These are phyloP conservation scores for Whitmania pigra DNA, from an alignment of 1,140 invertebrate species.

Conservation along the genomic window DNA sequence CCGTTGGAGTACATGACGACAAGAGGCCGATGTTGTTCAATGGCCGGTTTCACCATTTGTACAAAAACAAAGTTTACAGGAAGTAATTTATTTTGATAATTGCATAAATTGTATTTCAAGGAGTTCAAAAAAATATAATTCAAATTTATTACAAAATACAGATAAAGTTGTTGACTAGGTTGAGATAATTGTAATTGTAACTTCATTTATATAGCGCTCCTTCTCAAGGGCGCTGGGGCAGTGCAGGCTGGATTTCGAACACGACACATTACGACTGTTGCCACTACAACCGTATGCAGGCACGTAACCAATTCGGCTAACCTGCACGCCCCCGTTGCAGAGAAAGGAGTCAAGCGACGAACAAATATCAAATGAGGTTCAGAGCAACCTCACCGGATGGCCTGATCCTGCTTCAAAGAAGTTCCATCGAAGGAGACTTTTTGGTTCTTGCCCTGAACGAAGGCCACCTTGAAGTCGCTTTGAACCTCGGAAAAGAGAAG, in stretches of 20 bases:
- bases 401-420: slow-evolving; percentile 56
- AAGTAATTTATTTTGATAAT: slow-evolving; percentile 41
- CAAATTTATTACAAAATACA: too few species aligned
- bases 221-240: too few species aligned
- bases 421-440: slow-evolving; percentile 49
- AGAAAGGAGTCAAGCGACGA: slow-evolving; percentile 50
- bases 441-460: slow-evolving; percentile 51
- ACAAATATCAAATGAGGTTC: slow-evolving; percentile 59
- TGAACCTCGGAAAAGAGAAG: slow-evolving; percentile 52
- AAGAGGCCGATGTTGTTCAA: slow-evolving; percentile 51
- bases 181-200: slow-evolving; percentile 13
- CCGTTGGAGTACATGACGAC: slow-evolving; percentile 43
- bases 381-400: slow-evolving; percentile 54
- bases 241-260: too few species aligned
- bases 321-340: too few species aligned
- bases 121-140: too few species aligned
- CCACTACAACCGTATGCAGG: too few species aligned
- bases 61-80: slow-evolving; percentile 49
- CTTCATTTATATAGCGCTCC: too few species aligned
- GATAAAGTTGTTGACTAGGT: slow-evolving; percentile 23
- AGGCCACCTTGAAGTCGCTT: slow-evolving; percentile 52
- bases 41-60: slow-evolving; percentile 53
- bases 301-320: too few species aligned
- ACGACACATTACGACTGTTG: too few species aligned
- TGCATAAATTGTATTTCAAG: too few species aligned